These are phyloP conservation scores for Hirtodrosophila alboralis DNA, from an alignment of 2,888 invertebrate genomes.

Conservation along the genomic window DNA sequence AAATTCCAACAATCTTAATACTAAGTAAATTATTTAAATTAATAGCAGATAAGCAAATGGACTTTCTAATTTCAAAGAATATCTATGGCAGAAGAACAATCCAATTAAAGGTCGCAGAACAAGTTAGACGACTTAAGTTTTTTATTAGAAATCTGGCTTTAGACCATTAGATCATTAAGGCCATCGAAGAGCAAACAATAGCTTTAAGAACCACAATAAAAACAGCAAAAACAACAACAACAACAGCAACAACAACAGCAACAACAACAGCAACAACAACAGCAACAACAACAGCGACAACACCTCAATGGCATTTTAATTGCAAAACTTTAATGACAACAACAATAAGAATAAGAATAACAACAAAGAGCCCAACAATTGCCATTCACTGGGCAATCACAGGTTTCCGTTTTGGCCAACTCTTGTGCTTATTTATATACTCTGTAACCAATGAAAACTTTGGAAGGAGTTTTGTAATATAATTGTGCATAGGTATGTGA, in stretches of 20 bases:
- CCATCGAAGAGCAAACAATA: conserved; percentile 11
- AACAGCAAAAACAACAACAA: too few species aligned
- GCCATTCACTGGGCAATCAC: conserved; percentile 42
- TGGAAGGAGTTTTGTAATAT: too few species aligned
- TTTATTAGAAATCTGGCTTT: conserved; percentile 21
- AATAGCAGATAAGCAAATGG: conserved; percentile 18
- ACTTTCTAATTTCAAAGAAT: conserved; percentile 39
- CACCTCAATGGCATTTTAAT: conserved; percentile 69
- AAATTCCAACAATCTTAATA: not conserved
- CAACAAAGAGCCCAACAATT: conserved; percentile 11
- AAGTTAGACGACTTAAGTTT: conserved; percentile 16
- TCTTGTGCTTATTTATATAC: conserved; percentile 21
- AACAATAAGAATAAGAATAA: conserved; percentile 21
- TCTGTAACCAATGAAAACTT: too few species aligned
- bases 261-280: conserved; percentile 37
- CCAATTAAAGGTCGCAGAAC: conserved; percentile 25
- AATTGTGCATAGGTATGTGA: too few species aligned
- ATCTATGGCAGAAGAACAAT: conserved; percentile 16
- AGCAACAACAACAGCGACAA: conserved; percentile 29
- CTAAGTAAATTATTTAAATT: conserved; percentile 12
- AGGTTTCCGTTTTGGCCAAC: conserved; percentile 45
- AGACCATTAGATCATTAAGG: conserved; percentile 49
- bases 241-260: conserved; percentile 21
- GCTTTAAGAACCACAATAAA: conserved; percentile 14
- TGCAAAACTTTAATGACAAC: conserved; percentile 64